Evolutionary conservation across 2,113 vertebrate species (phyloP).

Genomic region (Syrrhaptes paradoxus): DNA sequence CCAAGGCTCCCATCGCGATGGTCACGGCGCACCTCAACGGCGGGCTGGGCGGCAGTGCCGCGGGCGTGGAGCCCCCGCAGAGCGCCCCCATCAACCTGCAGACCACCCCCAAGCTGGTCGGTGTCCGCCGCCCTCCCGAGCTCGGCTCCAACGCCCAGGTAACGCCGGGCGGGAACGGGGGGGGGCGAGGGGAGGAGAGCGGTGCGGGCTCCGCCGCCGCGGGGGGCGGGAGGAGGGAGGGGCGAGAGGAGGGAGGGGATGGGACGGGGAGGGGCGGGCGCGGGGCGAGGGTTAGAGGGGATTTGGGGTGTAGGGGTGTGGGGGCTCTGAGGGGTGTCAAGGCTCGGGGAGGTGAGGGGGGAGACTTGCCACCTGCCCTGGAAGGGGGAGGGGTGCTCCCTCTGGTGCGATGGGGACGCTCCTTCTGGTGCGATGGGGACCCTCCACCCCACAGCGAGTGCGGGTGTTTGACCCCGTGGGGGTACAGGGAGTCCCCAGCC

Average conservation of each 20-base stretch:
- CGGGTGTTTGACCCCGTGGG: too few relatives aligned
- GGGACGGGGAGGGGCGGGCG: too few relatives aligned
- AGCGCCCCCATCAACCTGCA: conserved; percentile 82
- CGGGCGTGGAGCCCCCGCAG: conserved; percentile 74
- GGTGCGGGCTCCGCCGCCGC: too few relatives aligned
- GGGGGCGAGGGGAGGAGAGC: too few relatives aligned
- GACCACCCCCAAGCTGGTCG: conserved; percentile 62
- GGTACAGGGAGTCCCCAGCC: not conserved
- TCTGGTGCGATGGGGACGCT: not conserved
- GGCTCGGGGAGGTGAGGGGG: not conserved
- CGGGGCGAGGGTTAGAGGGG: not conserved
- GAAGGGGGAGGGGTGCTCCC: too few relatives aligned
- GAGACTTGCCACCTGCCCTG: not conserved
- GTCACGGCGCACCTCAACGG: conserved; percentile 85
- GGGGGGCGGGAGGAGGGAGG: too few relatives aligned
- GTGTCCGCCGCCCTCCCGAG: conserved; percentile 71
- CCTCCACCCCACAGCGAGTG: too few relatives aligned
- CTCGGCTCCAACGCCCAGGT: too few relatives aligned
- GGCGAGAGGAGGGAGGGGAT: too few relatives aligned
- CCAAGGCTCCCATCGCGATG: conserved; percentile 83
- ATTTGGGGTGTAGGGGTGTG: not conserved
- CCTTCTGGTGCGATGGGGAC: not conserved
- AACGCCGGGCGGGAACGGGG: too few relatives aligned
- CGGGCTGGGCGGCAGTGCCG: conserved; percentile 74
- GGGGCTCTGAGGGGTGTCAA: too few relatives aligned